Conservation (phyloP, 2,113 vertebrate species). For the Mystacornis crossleyi region DNA sequence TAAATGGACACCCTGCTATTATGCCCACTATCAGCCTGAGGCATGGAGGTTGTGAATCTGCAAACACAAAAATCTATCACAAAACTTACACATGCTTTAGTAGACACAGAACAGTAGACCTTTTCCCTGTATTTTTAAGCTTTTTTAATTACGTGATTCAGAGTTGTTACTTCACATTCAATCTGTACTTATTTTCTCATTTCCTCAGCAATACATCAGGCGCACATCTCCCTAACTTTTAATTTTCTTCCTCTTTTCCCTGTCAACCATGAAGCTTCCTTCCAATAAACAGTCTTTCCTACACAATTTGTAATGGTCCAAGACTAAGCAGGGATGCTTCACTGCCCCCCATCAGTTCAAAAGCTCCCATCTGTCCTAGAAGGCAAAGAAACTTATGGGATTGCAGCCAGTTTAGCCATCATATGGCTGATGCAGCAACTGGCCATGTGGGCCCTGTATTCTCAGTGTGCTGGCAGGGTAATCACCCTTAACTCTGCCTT, state of each 20-base stretch:
- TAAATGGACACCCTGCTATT: background rate
- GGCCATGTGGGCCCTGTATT: background rate
- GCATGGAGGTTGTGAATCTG: background rate
- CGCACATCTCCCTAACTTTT: background rate
- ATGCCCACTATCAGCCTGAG: background rate
- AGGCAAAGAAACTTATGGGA: background rate
- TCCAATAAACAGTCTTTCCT: background rate
- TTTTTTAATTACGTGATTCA: background rate
- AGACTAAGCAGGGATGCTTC: background rate
- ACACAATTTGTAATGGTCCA: background rate
- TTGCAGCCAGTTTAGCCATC: background rate
- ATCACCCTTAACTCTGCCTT: background rate
- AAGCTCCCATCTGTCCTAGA: constrained; percentile 6
- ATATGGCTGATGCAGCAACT: background rate
- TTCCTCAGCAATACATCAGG: background rate
- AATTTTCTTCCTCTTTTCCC: background rate
- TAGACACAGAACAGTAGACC: background rate
- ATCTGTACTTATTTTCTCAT: background rate
- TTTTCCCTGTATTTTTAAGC: background rate
- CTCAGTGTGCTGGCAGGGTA: background rate
- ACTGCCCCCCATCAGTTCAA: background rate
- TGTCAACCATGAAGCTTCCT: background rate
- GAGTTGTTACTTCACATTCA: background rate
- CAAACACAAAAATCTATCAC: background rate
- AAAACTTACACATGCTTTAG: background rate